These are phyloP conservation scores for Trissoscelio sp. DNA, from an alignment of 2,888 invertebrate species.

Conservation along the genomic window DNA sequence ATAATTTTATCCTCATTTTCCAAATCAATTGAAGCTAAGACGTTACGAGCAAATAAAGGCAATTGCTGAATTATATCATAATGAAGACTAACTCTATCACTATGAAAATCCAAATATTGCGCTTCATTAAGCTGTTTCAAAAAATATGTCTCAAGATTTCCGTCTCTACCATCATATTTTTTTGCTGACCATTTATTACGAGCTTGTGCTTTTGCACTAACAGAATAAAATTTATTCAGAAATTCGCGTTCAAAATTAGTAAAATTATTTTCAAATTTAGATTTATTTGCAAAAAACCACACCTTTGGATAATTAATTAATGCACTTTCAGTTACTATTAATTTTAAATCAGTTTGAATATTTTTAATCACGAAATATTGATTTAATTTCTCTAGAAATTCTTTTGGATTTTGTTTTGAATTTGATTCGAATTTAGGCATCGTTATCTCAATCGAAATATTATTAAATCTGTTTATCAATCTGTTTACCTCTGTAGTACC, in stretches of 20 bases:
- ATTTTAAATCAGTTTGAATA: constrained; percentile 21
- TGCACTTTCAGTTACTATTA: constrained; percentile 31
- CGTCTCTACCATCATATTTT: constrained; percentile 20
- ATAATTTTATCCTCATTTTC: constrained; percentile 39
- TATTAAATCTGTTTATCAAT: constrained; percentile 26
- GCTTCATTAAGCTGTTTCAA: constrained; percentile 43
- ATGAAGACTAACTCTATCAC: constrained; percentile 22
- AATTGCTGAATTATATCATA: constrained; percentile 52
- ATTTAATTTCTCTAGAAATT: constrained; percentile 35
- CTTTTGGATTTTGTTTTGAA: constrained; percentile 38
- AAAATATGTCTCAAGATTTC: constrained; percentile 45
- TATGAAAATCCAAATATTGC: constrained; percentile 34
- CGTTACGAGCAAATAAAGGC: constrained; percentile 49
- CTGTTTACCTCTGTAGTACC: constrained; percentile 10
- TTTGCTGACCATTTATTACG: constrained; percentile 30
- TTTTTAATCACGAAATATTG: constrained; percentile 31
- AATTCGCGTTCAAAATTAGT: constrained; percentile 24
- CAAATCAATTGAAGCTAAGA: constrained; percentile 35
- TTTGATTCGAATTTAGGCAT: constrained; percentile 33
- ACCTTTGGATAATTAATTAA: constrained; percentile 29
- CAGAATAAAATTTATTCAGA: constrained; percentile 43
- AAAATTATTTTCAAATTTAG: constrained; percentile 42
- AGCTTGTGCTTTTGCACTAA: constrained; percentile 41
- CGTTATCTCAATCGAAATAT: constrained; percentile 24
- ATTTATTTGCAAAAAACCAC: constrained; percentile 41